Evolutionary conservation across 1,140 invertebrate species (phyloP), one percentile per base, ranked within the genome.

Genomic region (Camponotus vicinus): DNA sequence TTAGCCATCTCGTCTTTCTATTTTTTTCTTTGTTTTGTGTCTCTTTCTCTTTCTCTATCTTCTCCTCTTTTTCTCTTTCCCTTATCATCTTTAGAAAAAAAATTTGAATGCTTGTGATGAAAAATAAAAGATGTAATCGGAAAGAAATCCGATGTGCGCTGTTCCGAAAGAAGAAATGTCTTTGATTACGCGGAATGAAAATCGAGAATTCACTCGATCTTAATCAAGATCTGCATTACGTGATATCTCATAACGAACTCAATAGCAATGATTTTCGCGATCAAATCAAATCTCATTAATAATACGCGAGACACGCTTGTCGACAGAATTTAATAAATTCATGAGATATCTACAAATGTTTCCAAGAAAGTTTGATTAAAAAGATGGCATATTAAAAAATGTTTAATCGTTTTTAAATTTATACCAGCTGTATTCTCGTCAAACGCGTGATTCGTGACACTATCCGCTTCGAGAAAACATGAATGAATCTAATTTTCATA

Each of bases 401-500:
- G 55, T 49, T 45, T n/a, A 40, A 64, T 32, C 45, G n/a, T 79
- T n/a, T 18, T 67, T 52, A 67, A 79, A n/a, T 67, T 18, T 78
- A 18, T 32, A 8, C 37, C 27, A 63, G 57, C 27, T 73, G 34
- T 67, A 42, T 64, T 42, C 59, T 21, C 57, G 57, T 64, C 76
- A 79, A 79, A 91, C 92, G 94, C 93, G 92, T 94, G 87, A 87
- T 89, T 15, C 78, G 18, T 73, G 49, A 45, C 55, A 42, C 45
- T 64, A 83, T 70, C 78, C 34, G 69, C 49, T 40, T 82, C 66
- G 78, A 57, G 67, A 82, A 32, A 40, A 55, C 13, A 7, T 57
- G 45, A 55, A 79, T 37, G 15, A 40, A 42, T 57, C 45, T 40
- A 21, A 70, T 71, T 57, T 42, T 21, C 37, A 15, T 57, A 9